A percentile compares a stretch with the other conserved stretches of the same genome.
These are phyloP conservation scores for Pseudomyrmex flavicornis DNA, from an alignment of 1,140 invertebrate genomes.

Conservation along the genomic window DNA sequence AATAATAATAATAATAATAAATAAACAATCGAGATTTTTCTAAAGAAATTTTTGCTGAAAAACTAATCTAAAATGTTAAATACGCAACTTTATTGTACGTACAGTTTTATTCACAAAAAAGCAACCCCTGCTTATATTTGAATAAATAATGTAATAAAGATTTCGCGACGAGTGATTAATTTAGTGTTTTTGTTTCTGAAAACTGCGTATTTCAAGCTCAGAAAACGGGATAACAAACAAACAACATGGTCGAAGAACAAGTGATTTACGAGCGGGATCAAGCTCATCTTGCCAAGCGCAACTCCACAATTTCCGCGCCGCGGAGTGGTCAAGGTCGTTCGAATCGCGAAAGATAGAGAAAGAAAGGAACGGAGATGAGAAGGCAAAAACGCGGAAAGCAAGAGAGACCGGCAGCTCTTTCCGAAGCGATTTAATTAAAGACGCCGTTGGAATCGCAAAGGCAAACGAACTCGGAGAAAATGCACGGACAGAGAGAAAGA, in stretches of 20 bases:
- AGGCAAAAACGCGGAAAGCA: conserved; percentile 37
- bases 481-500: conserved; percentile 50
- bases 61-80: neutral
- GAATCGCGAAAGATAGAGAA: conserved; percentile 41
- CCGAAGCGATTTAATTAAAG: conserved; percentile 81
- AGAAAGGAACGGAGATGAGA: conserved; percentile 56
- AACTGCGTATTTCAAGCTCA: conserved; percentile 35
- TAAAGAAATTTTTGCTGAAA: neutral
- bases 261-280: conserved; percentile 63
- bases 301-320: conserved; percentile 65
- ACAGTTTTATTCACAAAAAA: neutral
- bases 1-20: too few species aligned
- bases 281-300: conserved; percentile 61
- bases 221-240: conserved; percentile 30
- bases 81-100: neutral
- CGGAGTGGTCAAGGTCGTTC: conserved; percentile 51
- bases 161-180: neutral
- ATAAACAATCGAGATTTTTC: too few species aligned
- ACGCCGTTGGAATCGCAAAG: conserved; percentile 71
- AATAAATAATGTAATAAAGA: neutral
- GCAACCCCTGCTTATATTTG: neutral
- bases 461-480: conserved; percentile 53
- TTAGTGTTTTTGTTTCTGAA: conserved; percentile 19
- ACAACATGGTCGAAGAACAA: conserved; percentile 33
- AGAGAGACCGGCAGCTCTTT: conserved; percentile 69